Evolutionary conservation across 2,888 invertebrate genomes (phyloP), one percentile per base, ranked within the genome.

Genomic region (Pantelozetes paolii): DNA sequence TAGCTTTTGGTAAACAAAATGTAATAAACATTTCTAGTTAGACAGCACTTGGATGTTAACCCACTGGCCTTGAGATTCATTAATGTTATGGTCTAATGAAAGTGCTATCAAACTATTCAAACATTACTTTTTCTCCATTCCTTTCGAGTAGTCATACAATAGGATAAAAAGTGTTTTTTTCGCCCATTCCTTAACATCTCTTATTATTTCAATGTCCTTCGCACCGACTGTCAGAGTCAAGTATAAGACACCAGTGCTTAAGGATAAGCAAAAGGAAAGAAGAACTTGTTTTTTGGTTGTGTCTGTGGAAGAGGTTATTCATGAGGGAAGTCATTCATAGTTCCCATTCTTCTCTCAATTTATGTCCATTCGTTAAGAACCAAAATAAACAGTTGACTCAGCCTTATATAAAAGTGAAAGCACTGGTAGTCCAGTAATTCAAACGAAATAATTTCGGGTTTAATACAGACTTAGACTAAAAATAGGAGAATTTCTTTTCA

Each of bases 31-130:
- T 8, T 36, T 8, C 9, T 36, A 36, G 36, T 8, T 5, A 36
- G 36, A 8, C 36, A 36, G 50, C 50, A n/a, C 20, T 18, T n/a
- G 20, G 20, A n/a, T 50, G 50, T 50, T 50, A 50, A 50, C 50
- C 50, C 15, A 50, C 50, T 50, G 50, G n/a, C 50, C 50, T 50
- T 50, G 50, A 50, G 50, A n/a, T 50, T 50, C n/a, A 50, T 50
- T 50, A 50, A 36, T 18, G 50, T 50, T 50, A 50, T 50, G 50
- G 50, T 50, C 50, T 50, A 50, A 50, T 50, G 50, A 50, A 50
- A n/a, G 50, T 50, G 18, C 36, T 36, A 36, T 36, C 36, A 36
- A 36, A 36, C 36, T 36, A 36, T 36, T 36, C 36, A 36, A 36
- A 36, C 36, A 36, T 36, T 8, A 20, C 18, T n/a, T 18, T 50